Base-by-base conservation (phyloP, 2,113 vertebrate species). In the Neomonachus schauinslandi region DNA sequence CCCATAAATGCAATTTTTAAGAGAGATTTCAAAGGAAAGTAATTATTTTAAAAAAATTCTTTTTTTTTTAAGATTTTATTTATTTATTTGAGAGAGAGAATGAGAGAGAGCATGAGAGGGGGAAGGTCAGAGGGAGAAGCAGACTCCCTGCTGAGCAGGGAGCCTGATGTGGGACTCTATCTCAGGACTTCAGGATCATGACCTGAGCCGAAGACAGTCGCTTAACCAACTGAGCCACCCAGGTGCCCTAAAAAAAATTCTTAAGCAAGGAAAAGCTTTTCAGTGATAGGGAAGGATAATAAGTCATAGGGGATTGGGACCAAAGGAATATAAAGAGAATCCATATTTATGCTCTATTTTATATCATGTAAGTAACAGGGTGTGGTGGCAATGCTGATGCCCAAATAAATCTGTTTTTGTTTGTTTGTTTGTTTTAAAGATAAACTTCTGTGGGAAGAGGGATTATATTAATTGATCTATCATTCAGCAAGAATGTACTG, bases 361-460 rank as follows among this genome's bases (percentile, higher is more conserved):
- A 6, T 16, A 1, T 39, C 6, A 15, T 6, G 6, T 24, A 21
- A 11, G n/a, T 55, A 57, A 42, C n/a, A n/a, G 4, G 4, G 0
- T 76, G 19, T 33, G 10, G 19, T 53, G 33, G 7, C 22, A 63
- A 51, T 65, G 22, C 22, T 53, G 42, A 28, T 51, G 33, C 9
- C 33, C 9, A 26, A 39, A 71, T 7, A 10, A 19, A 36, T 18
- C 2, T 1, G 46, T n/a, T 59, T 33, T 22, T 49, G 51, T 65
- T 4, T 3, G 55, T n/a, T 59, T n/a, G 2, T 33, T 22, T 59
- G 51, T 65, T 11, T 65, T 72, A 26, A 16, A 21, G 18, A 82
- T 19, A 10, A 4, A 11, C 7, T 5, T 57, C 49, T 81, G 4
- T 4, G 4, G 55, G 3, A 63, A 74, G 11, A 57, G 2, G 24